Percentiles rank a stretch among this genome's conserved stretches.
phyloP scores from a whole-genome alignment of 1,140 invertebrate genomes.

The Solenopsis fugax region DNA sequence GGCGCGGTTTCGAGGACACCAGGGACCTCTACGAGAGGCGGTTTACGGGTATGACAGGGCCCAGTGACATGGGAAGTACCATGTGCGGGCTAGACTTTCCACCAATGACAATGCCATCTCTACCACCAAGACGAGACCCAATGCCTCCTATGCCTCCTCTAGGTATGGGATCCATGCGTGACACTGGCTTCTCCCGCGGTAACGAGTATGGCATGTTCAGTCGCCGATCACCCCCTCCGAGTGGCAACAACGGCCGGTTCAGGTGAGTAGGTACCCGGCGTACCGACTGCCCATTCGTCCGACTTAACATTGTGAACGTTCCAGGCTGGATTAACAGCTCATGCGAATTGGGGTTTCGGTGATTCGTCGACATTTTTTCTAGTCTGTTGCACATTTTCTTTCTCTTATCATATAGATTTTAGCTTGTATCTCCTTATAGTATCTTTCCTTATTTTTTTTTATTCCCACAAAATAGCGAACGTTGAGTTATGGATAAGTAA shows the following conservation, averaged over 20 bases:
- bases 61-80: slow-evolving; percentile 88
- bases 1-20: slow-evolving; percentile 91
- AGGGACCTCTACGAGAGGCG: slow-evolving; percentile 93
- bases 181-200: slow-evolving; percentile 86
- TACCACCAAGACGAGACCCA: slow-evolving; percentile 89
- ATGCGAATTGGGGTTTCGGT: slow-evolving; percentile 84
- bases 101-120: slow-evolving; percentile 89
- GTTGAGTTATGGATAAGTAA: slow-evolving; percentile 31
- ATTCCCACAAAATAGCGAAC: slow-evolving; percentile 19
- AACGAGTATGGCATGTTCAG: slow-evolving; percentile 94
- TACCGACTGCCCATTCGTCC: slow-evolving; percentile 79
- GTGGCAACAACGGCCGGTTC: slow-evolving; percentile 86
- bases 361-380: slow-evolving; percentile 74
- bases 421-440: slow-evolving; percentile 64
- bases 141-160: slow-evolving; percentile 89
- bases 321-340: slow-evolving; percentile 84
- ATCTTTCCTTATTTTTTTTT: slow-evolving; percentile 55
- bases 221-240: slow-evolving; percentile 90
- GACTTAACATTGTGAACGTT: slow-evolving; percentile 84
- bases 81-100: slow-evolving; percentile 89
- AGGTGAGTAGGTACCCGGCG: slow-evolving; percentile 83
- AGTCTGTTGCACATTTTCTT: slow-evolving; percentile 58
- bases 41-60: slow-evolving; percentile 89
- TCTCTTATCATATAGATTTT: slow-evolving; percentile 39
- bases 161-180: slow-evolving; percentile 87